Evolutionary conservation across 2,113 vertebrate species (phyloP), one percentile per base, ranked within the genome.

Genomic region (Chloropsis hardwickii): DNA sequence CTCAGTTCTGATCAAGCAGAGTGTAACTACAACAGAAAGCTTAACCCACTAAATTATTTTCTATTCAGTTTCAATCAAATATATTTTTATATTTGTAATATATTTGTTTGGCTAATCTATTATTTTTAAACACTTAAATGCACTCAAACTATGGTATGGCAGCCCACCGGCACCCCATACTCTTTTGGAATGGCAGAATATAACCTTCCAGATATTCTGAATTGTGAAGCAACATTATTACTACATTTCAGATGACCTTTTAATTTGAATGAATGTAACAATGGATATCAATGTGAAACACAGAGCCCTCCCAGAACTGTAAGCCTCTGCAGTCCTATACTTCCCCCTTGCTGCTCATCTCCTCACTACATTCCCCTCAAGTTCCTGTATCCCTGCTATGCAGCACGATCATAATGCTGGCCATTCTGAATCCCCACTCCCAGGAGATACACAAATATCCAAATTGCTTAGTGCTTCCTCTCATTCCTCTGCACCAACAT

Each of bases 301-400:
- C 11, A 78, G 25, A 47, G 33, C 10, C 20, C 40, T 83, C 40
- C 23, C 69, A 64, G 53, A 27, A 12, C 8, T 17, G 6, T 11
- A 47, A 20, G 24, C 22, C 37, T 86, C 62, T 66, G 39, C 33
- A 84, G 69, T 42, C 15, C 54, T 66, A 14, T 16, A 65, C 77
- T 83, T 92, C 54, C 81, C 76, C 72, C 76, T 83, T 91, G 86
- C 86, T 96, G 86, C 54, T 94, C 47, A 47, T 88, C 51, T 77
- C 51, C 60, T 94, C 72, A 74, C 69, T 81, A 62, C 80, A 84
- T 45, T 70, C 33, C 40, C 47, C 51, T 78, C 51, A 35, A 1
- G 29, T 22, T 82, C 47, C 73, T 64, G 8, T 24, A 45, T 21
- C 29, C 22, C 81, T 11, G 20, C 24, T 45, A 18, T 2, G 9